Evolutionary conservation across 2,113 vertebrate genomes (phyloP).

Genomic region (Gallinago jamesoni): DNA sequence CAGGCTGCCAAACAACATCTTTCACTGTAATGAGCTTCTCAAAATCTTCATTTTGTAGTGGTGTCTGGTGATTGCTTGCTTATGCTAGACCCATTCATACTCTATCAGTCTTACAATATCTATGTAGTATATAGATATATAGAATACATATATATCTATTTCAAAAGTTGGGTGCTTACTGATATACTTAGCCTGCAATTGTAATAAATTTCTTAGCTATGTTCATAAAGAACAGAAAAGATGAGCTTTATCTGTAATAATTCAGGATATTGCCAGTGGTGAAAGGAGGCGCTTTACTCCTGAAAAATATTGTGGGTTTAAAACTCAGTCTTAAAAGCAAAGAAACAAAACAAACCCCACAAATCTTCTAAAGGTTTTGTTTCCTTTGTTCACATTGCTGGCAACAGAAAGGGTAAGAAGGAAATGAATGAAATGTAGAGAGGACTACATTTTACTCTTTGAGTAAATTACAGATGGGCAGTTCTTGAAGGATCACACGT

Average conservation of each 20-base stretch:
- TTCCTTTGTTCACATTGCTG: neutral
- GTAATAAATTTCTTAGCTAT: neutral
- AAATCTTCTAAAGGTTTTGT: neutral
- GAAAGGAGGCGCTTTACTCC: neutral
- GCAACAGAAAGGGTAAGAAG: neutral
- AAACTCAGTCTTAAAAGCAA: neutral
- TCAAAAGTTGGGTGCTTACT: neutral
- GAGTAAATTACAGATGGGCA: neutral
- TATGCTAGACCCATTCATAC: neutral
- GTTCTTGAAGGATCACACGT: neutral
- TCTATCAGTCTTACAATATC: neutral
- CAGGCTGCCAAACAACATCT: neutral
- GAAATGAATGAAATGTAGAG: neutral
- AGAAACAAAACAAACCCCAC: neutral
- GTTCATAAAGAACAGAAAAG: neutral
- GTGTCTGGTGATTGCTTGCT: neutral
- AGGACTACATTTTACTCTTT: neutral
- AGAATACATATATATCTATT: neutral
- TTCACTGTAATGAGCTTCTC: neutral
- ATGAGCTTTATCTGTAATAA: neutral
- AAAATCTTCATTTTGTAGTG: neutral
- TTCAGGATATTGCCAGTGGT: neutral
- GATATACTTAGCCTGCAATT: neutral
- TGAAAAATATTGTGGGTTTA: neutral
- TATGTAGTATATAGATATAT: neutral